Base-by-base conservation (phyloP, 2,888 invertebrate genomes). In the Nomada fabriciana region DNA sequence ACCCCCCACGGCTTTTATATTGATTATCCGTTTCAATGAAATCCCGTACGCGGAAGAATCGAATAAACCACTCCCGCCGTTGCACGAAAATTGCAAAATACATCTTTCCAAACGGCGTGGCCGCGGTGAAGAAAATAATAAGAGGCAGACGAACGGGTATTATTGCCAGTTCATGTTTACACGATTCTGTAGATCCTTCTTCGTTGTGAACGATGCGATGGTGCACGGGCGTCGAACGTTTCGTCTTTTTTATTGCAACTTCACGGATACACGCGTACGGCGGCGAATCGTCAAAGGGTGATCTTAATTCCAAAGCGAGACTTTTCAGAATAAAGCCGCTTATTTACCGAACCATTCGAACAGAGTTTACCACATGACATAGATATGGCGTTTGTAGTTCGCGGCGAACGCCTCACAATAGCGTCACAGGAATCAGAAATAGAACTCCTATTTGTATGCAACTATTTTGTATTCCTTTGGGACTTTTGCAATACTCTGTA, bases 21-120 rank as follows among this genome's bases (percentile, higher is more conserved):
- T 68, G 76, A 83, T 82, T 82, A 82, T 59, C 67, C 43, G 63
- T 36, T 63, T 59, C 52, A 59, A 75, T 76, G 64, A 68, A 55
- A 72, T 76, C 42, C 20, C 29, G 29, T 42, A 65, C 64, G 47
- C 57, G 70, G 61, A 76, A 60, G 59, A 68, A 73, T 81, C 68
- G 72, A 68, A 80, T 76, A 76, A 59, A 72, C 59, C 53, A 60
- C 10, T 42, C 13, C 13, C 53, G 25, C 4, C 29, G 5, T n/a
- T 23, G 20, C 0, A 63, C 23, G 20, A 43, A 23, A 55, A 36
- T 29, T 25, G 36, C 43, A 18, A 57, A 11, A 73, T 36, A 25
- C n/a, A 36, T 36, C 36, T 7, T 36, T 7, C 0, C 36, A 7
- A 36, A 36, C 5, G 36, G 36, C 7, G 36, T 36, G 36, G 36